These are phyloP conservation scores for Argynnis bischoffii DNA, from an alignment of 2,888 invertebrate genomes.

Conservation along the genomic window DNA sequence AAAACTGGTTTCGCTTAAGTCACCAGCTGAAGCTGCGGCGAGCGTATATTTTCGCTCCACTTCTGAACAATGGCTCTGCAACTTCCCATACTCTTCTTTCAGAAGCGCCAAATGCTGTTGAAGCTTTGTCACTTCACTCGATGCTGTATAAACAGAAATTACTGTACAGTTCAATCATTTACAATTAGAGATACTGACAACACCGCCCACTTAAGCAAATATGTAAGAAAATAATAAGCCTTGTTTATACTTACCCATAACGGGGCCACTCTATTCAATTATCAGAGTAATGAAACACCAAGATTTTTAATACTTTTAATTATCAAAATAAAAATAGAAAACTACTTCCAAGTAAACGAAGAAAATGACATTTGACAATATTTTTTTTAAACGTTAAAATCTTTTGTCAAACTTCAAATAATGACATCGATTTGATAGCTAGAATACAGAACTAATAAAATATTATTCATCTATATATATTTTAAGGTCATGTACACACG, in stretches of 20 bases:
- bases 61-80: constrained; percentile 91
- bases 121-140: constrained; percentile 84
- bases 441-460: too few species aligned
- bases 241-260: constrained; percentile 71
- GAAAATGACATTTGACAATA: constrained; percentile 49
- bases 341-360: constrained; percentile 46
- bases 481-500: too few species aligned
- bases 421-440: too few species aligned
- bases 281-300: constrained; percentile 41
- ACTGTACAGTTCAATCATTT: constrained; percentile 60
- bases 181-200: constrained; percentile 52
- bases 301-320: constrained; percentile 16
- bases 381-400: not conserved
- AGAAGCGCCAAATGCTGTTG: constrained; percentile 93
- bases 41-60: constrained; percentile 92
- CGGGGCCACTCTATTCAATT: constrained; percentile 50
- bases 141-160: constrained; percentile 65
- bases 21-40: constrained; percentile 86
- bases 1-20: constrained; percentile 89
- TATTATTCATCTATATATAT: too few species aligned
- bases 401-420: constrained; percentile 1
- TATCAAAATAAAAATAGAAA: constrained; percentile 40
- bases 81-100: constrained; percentile 94
- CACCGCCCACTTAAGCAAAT: constrained; percentile 36
- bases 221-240: constrained; percentile 48